Base-by-base conservation (phyloP, 2,888 invertebrate genomes). In the Ophraella communa region DNA sequence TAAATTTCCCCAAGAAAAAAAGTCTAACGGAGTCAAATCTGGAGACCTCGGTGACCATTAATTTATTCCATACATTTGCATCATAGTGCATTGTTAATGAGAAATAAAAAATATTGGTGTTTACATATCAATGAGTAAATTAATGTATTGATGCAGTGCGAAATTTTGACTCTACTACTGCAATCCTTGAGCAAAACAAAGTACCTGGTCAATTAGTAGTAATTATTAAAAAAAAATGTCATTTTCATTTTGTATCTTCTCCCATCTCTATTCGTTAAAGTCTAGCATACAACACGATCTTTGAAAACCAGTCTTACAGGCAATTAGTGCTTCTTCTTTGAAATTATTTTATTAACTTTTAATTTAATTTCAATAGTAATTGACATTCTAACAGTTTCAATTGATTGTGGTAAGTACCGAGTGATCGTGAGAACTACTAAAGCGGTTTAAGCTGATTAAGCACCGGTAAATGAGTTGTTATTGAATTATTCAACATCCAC, bases 241-340 rank as follows among this genome's bases (percentile, higher is more conserved):
- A 42, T 14, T n/a, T 42, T 0, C 21, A 4, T 45, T 11, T 45
- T 20, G 21, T 11, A 20, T 47, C 4, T n/a, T 17, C 24, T 51
- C 17, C 27, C 49, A 51, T 8, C 49, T 51, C 49, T 51, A 51
- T 11, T 27, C 14, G 1, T 5, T 23, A 3, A 4, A 24, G 24
- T 17, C 18, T 17, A 14, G 39, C 17, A 39, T 14, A 14, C 17
- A 21, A 56, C 56, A 27, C 8, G 44, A 56, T 56, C 45, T 56
- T 20, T 27, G 17, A 51, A 14, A 45, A 56, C 56, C 56, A 56
- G 27, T 56, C 45, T n/a, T 7, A 23, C 39, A 42, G 30, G 27
- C 56, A 45, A 56, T 56, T 56, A 56, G 35, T 56, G 45, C 17
- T 56, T 24, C 49, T 51, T 56, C 27, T 45, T 56, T 56, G 27